Conservation (phyloP, 2,113 vertebrate genomes). For the Dolichallabes microphthalmus region DNA sequence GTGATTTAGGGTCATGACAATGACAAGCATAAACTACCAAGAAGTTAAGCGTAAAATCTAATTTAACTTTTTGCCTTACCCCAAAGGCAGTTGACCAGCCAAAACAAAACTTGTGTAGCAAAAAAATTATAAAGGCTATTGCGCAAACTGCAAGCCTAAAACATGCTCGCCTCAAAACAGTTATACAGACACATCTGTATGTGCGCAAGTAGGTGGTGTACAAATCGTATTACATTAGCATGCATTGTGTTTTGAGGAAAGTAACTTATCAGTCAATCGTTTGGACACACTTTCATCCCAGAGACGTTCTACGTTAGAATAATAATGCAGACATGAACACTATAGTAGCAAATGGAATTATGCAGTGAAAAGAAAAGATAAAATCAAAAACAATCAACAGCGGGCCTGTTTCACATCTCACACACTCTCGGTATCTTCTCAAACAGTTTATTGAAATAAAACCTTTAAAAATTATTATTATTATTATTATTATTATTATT, state of each 20-base stretch:
- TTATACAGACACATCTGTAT: background rate
- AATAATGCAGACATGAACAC: background rate
- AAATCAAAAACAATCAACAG: background rate
- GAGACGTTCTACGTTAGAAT: background rate
- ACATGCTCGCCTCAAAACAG: background rate
- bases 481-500: too few relatives aligned
- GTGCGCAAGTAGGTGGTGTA: background rate
- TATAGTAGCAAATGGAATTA: background rate
- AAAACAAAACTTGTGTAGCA: background rate
- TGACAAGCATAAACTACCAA: background rate
- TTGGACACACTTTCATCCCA: background rate
- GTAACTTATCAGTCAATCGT: background rate
- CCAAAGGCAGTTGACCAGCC: background rate
- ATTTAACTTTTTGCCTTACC: background rate
- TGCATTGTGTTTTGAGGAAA: background rate
- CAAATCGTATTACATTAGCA: background rate
- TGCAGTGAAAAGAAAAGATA: background rate
- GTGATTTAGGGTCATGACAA: background rate
- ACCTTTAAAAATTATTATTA: too few relatives aligned
- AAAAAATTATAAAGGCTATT: background rate
- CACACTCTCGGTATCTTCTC: background rate
- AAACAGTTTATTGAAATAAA: background rate
- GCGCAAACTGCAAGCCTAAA: background rate
- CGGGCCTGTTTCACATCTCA: background rate
- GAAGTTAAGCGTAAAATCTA: background rate